Conservation (phyloP, 2,113 vertebrate genomes). For the Naja naja region DNA sequence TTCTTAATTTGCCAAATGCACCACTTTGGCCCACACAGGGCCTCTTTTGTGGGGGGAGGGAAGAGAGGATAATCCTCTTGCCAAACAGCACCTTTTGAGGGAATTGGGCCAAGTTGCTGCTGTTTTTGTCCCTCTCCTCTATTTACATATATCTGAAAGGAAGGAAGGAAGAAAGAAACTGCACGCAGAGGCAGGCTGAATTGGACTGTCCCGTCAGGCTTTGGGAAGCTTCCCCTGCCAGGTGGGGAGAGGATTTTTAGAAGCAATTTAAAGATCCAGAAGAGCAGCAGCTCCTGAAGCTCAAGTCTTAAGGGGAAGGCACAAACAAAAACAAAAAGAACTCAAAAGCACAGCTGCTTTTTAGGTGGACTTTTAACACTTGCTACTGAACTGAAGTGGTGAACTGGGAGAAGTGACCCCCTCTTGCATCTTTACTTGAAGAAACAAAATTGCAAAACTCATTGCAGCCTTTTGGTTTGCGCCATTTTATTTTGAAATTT, state of each 20-base stretch:
- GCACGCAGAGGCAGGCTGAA: slow-evolving; percentile 42
- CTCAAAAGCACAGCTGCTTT: slow-evolving; percentile 45
- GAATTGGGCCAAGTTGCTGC: slow-evolving; percentile 13
- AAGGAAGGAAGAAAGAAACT: not conserved
- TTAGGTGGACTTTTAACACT: slow-evolving; percentile 49
- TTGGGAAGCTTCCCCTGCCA: slow-evolving; percentile 21
- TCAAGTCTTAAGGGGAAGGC: not conserved
- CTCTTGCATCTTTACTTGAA: slow-evolving; percentile 62
- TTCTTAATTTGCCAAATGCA: slow-evolving; percentile 67
- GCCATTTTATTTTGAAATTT: not conserved
- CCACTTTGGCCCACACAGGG: slow-evolving; percentile 46
- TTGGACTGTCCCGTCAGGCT: not conserved
- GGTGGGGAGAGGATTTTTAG: not conserved
- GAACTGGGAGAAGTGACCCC: slow-evolving; percentile 17
- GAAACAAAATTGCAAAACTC: slow-evolving; percentile 18
- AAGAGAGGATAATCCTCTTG: not conserved
- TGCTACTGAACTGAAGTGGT: slow-evolving; percentile 50
- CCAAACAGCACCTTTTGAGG: slow-evolving; percentile 30
- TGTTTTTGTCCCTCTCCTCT: not conserved
- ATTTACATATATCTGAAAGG: not conserved
- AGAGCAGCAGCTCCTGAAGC: not conserved
- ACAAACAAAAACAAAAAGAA: not conserved
- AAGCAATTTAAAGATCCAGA: slow-evolving; percentile 28
- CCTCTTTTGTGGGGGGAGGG: slow-evolving; percentile 18
- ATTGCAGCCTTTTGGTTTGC: not conserved